These are phyloP conservation scores for Automeris io DNA, from an alignment of 2,888 invertebrate genomes.

Conservation along the genomic window DNA sequence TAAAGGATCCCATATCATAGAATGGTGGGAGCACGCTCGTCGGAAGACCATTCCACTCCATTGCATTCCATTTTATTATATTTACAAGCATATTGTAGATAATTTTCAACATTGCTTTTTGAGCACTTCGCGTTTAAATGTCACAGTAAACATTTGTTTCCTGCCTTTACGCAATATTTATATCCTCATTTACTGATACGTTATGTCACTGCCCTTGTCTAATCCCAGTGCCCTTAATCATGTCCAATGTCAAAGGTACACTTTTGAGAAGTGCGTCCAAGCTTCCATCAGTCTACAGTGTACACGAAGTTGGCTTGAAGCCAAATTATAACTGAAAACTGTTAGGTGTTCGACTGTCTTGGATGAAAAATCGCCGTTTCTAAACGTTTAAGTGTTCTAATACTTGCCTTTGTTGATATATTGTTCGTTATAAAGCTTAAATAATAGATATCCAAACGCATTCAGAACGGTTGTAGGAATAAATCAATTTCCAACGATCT, in stretches of 20 bases:
- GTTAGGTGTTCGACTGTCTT: constrained; percentile 3
- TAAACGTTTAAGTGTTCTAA: constrained; percentile 1
- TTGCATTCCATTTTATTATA: no score
- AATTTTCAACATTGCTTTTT: no score
- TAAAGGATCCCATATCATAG: no score
- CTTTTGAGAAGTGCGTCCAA: constrained; percentile 7
- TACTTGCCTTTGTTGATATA: constrained; percentile 1
- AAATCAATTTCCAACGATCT: no score
- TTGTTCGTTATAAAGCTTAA: neutral
- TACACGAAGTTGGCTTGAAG: neutral
- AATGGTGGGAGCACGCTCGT: no score
- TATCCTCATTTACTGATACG: neutral
- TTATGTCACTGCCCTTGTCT: constrained; percentile 1
- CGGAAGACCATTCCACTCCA: no score
- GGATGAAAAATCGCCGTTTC: constrained; percentile 1
- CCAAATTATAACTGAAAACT: constrained; percentile 5
- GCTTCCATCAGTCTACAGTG: constrained; percentile 2
- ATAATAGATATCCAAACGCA: no score
- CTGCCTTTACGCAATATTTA: neutral
- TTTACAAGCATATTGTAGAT: no score
- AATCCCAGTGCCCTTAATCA: constrained; percentile 6
- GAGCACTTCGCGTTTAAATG: no score
- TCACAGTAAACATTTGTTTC: no score
- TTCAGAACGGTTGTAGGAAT: no score
- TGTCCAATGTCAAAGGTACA: constrained; percentile 6